phyloP scores from a whole-genome alignment of 2,797 vertebrate species.

The Megaceryle alcyon region DNA sequence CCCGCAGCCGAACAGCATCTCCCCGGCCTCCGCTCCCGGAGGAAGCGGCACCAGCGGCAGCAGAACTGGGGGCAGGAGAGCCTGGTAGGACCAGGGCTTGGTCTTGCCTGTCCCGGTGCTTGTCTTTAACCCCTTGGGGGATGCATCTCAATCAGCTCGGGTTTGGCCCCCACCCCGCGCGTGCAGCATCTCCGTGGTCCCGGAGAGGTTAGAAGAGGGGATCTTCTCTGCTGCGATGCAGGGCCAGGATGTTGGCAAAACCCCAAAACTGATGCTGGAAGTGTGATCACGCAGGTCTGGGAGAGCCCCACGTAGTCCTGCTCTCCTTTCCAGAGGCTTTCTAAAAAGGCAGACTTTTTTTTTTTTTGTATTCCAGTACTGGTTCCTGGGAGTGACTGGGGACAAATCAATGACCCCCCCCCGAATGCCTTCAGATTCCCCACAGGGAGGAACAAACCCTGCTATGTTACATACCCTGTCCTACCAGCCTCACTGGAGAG shows the following conservation, averaged over 20 bases:
- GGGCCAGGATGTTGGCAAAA: neutral
- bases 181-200: fast-evolving
- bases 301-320: neutral
- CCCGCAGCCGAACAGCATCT: neutral
- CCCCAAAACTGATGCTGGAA: neutral
- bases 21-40: fast-evolving
- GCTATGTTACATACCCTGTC: fast-evolving
- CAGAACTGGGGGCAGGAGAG: neutral
- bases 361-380: neutral
- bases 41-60: neutral
- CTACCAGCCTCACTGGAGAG: fast-evolving
- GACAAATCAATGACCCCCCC: neutral
- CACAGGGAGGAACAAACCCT: neutral
- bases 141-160: fast-evolving
- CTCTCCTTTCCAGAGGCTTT: neutral
- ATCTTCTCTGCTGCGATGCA: neutral
- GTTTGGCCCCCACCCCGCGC: fast-evolving
- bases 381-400: neutral
- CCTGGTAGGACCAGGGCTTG: neutral
- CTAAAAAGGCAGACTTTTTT: neutral
- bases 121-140: neutral
- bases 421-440: neutral
- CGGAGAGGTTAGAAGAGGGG: fast-evolving
- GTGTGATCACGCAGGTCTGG: fast-evolving
- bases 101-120: neutral